phyloP scores from a whole-genome alignment of 2,113 vertebrate genomes.

The Engystomops pustulosus region DNA sequence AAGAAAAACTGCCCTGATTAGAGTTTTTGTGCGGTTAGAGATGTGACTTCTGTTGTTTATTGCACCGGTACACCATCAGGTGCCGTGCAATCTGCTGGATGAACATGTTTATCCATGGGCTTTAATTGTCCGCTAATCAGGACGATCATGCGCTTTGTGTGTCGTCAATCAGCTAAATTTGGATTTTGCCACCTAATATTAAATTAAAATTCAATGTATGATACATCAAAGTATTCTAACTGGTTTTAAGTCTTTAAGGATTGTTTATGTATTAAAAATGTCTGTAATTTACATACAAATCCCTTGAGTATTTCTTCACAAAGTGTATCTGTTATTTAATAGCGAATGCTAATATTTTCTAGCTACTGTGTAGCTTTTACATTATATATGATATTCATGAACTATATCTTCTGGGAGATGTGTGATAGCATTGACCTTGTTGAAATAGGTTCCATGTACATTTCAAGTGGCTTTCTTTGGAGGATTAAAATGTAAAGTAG shows the following conservation, averaged over 20 bases:
- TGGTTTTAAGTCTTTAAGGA: not conserved
- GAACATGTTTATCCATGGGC: too few relatives aligned
- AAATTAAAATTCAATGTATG: too few relatives aligned
- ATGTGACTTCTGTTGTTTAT: too few relatives aligned
- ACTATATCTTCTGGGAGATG: constrained; percentile 13
- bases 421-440: constrained; percentile 33
- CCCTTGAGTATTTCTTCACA: not conserved
- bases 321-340: not conserved
- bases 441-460: constrained; percentile 33
- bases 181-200: too few relatives aligned
- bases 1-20: too few relatives aligned
- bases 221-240: too few relatives aligned
- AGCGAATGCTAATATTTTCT: not conserved
- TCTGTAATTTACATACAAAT: not conserved
- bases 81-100: too few relatives aligned
- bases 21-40: too few relatives aligned
- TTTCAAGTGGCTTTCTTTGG: constrained; percentile 35
- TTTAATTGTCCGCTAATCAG: too few relatives aligned
- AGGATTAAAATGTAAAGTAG: constrained; percentile 28
- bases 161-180: too few relatives aligned
- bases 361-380: not conserved
- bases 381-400: constrained; percentile 4
- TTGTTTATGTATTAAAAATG: not conserved
- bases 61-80: too few relatives aligned
- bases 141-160: too few relatives aligned